Percentiles rank a stretch among this genome's conserved stretches.
Conservation (phyloP, 2,113 vertebrate species). For the Bufo gargarizans region DNA sequence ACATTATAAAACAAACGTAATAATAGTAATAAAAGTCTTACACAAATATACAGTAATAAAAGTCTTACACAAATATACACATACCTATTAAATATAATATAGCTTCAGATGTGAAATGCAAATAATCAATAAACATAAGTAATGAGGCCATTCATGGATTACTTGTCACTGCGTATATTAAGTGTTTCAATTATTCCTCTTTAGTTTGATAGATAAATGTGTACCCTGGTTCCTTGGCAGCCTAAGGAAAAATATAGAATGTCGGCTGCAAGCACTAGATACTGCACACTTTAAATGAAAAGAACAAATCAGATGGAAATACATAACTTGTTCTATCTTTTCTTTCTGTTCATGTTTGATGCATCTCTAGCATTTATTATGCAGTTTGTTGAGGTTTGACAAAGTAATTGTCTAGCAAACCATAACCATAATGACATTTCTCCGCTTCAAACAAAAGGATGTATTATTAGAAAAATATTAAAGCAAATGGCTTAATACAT, state of each 20-base stretch:
- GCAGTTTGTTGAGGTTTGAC: slow-evolving; percentile 82
- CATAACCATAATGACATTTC: slow-evolving; percentile 74
- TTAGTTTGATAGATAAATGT: slow-evolving; percentile 80
- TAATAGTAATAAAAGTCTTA: neutral
- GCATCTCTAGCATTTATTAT: slow-evolving; percentile 81
- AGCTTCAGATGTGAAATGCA: slow-evolving; percentile 65
- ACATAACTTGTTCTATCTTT: slow-evolving; percentile 74
- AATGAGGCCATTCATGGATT: slow-evolving; percentile 74
- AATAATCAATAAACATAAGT: slow-evolving; percentile 83
- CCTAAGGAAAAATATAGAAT: slow-evolving; percentile 68
- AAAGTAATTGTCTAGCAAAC: slow-evolving; percentile 82
- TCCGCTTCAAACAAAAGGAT: slow-evolving; percentile 71
- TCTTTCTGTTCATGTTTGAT: slow-evolving; percentile 75
- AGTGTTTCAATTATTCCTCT: slow-evolving; percentile 80
- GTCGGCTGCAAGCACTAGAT: slow-evolving; percentile 74
- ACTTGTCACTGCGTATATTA: slow-evolving; percentile 78
- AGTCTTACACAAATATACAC: neutral
- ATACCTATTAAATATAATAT: slow-evolving; percentile 47
- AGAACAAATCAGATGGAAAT: slow-evolving; percentile 77
- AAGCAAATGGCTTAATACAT: slow-evolving; percentile 71
- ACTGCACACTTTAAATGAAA: slow-evolving; percentile 69
- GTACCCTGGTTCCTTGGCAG: slow-evolving; percentile 69
- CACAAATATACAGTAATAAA: too few species aligned
- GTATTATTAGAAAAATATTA: slow-evolving; percentile 67
- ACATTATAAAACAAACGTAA: neutral